phyloP scores from a whole-genome alignment of 1,140 invertebrate species.

The Bombus vancouverensis region DNA sequence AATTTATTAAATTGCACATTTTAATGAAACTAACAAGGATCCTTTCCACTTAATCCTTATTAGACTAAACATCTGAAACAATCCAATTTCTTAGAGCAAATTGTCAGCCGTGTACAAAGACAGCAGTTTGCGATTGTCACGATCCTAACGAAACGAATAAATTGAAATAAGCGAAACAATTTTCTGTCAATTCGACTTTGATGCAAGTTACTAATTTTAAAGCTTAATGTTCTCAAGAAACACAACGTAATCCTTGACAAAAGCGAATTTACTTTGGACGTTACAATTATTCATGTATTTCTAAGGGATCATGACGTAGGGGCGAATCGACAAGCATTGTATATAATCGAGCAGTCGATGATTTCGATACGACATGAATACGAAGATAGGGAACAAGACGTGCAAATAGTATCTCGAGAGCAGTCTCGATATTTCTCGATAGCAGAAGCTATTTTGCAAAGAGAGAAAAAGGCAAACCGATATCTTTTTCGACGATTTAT shows the following conservation, averaged over 20 bases:
- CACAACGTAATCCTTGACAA: neutral
- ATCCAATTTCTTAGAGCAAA: no score
- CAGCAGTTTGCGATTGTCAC: no score
- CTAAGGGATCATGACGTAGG: neutral
- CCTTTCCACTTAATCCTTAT: neutral
- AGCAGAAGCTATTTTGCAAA: neutral
- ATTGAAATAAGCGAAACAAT: neutral
- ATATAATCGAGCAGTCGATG: neutral
- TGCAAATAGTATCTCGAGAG: neutral
- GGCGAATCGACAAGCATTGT: neutral
- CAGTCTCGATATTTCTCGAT: neutral
- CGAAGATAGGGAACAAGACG: neutral
- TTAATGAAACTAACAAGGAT: neutral
- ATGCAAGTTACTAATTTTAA: neutral
- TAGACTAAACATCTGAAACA: neutral
- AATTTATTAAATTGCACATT: neutral
- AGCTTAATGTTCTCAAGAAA: neutral
- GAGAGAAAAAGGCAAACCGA: neutral
- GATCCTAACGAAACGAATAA: neutral
- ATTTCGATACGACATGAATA: constrained; percentile 29
- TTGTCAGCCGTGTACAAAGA: neutral
- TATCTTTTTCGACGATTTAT: neutral
- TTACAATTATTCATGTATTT: neutral
- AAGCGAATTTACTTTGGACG: neutral
- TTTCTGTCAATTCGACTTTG: neutral